Base-by-base conservation (phyloP, 2,797 vertebrate species). In the Rhinella marina region DNA sequence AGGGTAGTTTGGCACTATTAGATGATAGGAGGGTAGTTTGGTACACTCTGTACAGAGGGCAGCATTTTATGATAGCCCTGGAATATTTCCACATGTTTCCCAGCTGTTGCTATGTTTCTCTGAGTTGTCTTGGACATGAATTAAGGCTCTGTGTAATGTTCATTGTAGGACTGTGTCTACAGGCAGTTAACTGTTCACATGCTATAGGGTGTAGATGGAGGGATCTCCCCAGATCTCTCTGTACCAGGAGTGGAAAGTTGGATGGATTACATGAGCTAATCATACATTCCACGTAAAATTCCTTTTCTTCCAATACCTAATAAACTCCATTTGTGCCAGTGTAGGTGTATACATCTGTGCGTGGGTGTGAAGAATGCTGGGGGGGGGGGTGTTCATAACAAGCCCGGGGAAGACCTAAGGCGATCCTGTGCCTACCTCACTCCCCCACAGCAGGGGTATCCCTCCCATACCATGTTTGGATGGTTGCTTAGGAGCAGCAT, bases 41-140 rank as follows among this genome's bases (percentile, higher is more conserved):
- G 25, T 79, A 57, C 7, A 19, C 77, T 59, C 77, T 81, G 79
- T 64, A 59, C 56, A 61, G 8, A 75, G 72, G 72, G 21, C 72
- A 52, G 72, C 48, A 75, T 9, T 84, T 73, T 19, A 3, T 61
- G 70, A 75, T 48, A 29, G 7, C 41, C 32, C 52, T 52, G 57
- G 56, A 77, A 76, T 3, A 61, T 76, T 75, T 61, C 66, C n/a
- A 66, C 13, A 59, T 75, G 4, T 85, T 77, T 62, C 56, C 41
- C 70, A 76, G 57, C 59, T 50, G 83, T 85, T 85, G 72, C 83
- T 85, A 85, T 85, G 83, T 62, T 76, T 27, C 56, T 29, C 70
- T 17, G 17, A 13, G 16, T 27, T 85, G 68, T 84, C 54, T 64
- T 27, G 19, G 59, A 76, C 57, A 25, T 85, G 72, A 85, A 85